These are phyloP conservation scores for Lymantria monacha DNA, from an alignment of 2,888 invertebrate genomes.

Conservation along the genomic window DNA sequence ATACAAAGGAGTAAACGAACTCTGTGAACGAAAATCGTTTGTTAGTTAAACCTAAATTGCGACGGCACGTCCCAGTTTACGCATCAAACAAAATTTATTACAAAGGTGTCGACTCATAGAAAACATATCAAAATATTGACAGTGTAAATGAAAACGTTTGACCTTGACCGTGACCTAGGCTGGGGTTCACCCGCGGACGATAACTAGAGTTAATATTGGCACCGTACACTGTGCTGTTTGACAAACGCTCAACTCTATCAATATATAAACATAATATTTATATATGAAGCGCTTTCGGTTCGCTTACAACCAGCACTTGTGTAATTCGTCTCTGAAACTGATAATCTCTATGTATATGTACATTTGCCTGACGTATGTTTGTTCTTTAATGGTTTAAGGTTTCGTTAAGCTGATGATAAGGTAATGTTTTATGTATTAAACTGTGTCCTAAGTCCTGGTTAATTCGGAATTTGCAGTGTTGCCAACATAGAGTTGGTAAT, in stretches of 20 bases:
- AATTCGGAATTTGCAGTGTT: no score
- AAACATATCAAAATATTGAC: constrained; percentile 56
- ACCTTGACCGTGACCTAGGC: constrained; percentile 72
- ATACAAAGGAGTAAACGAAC: no score
- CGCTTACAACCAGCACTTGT: constrained; percentile 61
- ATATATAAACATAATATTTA: constrained; percentile 82
- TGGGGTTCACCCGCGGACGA: constrained; percentile 65
- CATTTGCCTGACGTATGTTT: constrained; percentile 29
- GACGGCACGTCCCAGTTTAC: constrained; percentile 13
- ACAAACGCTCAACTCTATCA: constrained; percentile 79
- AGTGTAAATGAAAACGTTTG: constrained; percentile 49
- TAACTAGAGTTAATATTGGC: constrained; percentile 82
- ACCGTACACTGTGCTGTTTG: constrained; percentile 74
- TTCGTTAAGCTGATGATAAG: constrained; percentile 15
- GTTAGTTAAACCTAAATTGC: constrained; percentile 4
- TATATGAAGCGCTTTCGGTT: constrained; percentile 73
- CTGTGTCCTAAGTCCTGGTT: background rate
- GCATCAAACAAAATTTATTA: constrained; percentile 13
- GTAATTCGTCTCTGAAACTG: constrained; percentile 75
- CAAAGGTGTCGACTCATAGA: constrained; percentile 35
- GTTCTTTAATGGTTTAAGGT: constrained; percentile 23
- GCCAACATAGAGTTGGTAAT: no score
- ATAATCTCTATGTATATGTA: constrained; percentile 63
- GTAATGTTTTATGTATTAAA: background rate
- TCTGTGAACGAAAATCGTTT: no score